A percentile compares a stretch with the other conserved stretches of the same genome.
Evolutionary conservation across 2,797 vertebrate species (phyloP).

Genomic region (Phalloptychus januarius): DNA sequence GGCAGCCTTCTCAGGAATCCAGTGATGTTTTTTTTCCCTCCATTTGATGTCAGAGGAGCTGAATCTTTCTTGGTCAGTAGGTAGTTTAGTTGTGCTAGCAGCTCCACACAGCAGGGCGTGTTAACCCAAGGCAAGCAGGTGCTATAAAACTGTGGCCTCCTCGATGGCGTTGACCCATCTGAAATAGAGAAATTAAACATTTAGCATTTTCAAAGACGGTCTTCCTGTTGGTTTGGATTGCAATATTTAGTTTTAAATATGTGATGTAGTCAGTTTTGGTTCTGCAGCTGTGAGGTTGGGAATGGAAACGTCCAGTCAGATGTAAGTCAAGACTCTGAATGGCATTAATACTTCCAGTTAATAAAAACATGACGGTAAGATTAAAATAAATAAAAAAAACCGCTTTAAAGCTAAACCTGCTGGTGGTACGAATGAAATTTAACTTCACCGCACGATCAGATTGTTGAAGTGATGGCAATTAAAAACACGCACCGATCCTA

Average conservation of each 20-base stretch:
- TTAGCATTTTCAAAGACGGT: neutral
- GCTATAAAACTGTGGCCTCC: constrained; percentile 96
- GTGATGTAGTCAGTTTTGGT: neutral
- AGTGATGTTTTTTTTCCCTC: constrained; percentile 16
- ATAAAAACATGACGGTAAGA: neutral
- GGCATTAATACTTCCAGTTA: neutral
- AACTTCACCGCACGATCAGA: neutral
- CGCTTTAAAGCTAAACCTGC: neutral
- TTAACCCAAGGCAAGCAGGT: constrained; percentile 57
- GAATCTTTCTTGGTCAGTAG: constrained; percentile 39
- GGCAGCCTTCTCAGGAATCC: constrained; percentile 23
- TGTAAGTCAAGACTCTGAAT: neutral
- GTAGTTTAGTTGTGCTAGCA: constrained; percentile 63
- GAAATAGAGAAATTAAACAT: constrained; percentile 53
- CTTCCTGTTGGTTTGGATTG: neutral
- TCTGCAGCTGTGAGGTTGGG: neutral
- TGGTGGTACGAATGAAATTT: neutral
- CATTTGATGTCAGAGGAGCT: constrained; percentile 18
- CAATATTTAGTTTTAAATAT: neutral
- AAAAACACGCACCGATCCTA: neutral
- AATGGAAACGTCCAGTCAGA: neutral
- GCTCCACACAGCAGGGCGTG: constrained; percentile 20
- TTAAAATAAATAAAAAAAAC: neutral
- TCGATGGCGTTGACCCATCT: constrained; percentile 98
- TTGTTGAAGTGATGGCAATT: neutral